Base-by-base conservation (phyloP, 2,888 invertebrate genomes). In the Hesperia comma region DNA sequence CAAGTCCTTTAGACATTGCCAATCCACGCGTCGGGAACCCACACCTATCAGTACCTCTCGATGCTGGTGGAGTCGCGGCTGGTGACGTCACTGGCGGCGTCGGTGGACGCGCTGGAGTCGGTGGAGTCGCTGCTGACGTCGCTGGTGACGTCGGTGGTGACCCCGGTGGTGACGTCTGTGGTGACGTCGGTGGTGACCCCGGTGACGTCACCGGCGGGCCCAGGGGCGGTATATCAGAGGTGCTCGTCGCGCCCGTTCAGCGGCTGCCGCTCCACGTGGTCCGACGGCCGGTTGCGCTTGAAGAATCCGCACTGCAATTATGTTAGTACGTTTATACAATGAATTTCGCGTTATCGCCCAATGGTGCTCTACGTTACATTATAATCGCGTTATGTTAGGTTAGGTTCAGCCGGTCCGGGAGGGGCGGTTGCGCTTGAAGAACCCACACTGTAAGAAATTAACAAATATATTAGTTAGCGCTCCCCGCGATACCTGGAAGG, bases 371-470 rank as follows among this genome's bases (percentile, higher is more conserved):
- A 37, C 40, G 41, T 43, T 63, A 43, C 26, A 10, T 63, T 46
- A 63, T 53, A 33, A 41, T 43, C 55, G 54, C 43, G 62, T 55
- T 62, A 55, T 1, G 63, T 63, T 63, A 63, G 49, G 63, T 57
- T 63, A 63, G 37, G 57, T 51, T 63, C 63, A 63, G 63, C 63
- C 57, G 56, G 63, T 63, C 63, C 63, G 57, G 0, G 95, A 94
- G 61, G 97, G 97, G 41, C 98, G 95, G 88, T 97, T 97, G 80
- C 98, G 94, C 83, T 97, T 97, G 93, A 98, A 98, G 95, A 98
- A 98, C 69, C 98, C 98, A 84, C 96, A 96, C 97, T 98, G 89
- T 46, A 74, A 79, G 63, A 63, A 51, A 63, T 63, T 63, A 63
- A 63, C 41, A 63, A 56, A 63, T 63, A 57, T 26, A 63, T 63